Conservation (phyloP, 2,113 vertebrate species). For the Pleuronectes platessa region DNA sequence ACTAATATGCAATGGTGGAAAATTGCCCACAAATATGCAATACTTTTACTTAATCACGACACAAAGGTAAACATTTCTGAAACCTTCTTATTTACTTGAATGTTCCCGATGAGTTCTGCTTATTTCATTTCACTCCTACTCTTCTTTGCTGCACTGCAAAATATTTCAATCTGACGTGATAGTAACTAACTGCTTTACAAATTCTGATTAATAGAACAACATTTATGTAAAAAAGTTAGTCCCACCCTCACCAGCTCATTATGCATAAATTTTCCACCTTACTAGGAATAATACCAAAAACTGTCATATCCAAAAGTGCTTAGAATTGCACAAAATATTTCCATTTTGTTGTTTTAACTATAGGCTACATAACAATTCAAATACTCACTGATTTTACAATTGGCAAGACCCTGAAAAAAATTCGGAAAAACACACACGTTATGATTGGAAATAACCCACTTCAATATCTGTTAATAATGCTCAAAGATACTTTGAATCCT, state of each 20-base stretch:
- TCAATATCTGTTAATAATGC: neutral
- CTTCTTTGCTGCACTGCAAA: no score
- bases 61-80: no score
- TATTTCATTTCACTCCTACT: no score
- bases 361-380: neutral
- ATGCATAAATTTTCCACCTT: neutral
- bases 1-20: neutral
- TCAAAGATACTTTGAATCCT: constrained; percentile 3
- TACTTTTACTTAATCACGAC: neutral
- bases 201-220: neutral
- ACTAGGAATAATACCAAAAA: neutral
- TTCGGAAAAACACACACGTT: neutral
- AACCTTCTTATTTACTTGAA: no score
- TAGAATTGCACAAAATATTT: neutral
- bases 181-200: neutral
- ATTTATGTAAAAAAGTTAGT: neutral
- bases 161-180: no score
- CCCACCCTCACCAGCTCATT: neutral
- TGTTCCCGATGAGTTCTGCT: no score
- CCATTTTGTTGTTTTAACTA: neutral
- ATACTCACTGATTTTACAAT: constrained; percentile 74
- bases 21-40: neutral
- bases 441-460: neutral
- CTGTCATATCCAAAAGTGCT: neutral
- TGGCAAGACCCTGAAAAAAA: constrained; percentile 45